A percentile compares a stretch with the other conserved stretches of the same genome.
These are phyloP conservation scores for Asarcornis scutulata DNA, from an alignment of 2,113 vertebrate species.

Conservation along the genomic window DNA sequence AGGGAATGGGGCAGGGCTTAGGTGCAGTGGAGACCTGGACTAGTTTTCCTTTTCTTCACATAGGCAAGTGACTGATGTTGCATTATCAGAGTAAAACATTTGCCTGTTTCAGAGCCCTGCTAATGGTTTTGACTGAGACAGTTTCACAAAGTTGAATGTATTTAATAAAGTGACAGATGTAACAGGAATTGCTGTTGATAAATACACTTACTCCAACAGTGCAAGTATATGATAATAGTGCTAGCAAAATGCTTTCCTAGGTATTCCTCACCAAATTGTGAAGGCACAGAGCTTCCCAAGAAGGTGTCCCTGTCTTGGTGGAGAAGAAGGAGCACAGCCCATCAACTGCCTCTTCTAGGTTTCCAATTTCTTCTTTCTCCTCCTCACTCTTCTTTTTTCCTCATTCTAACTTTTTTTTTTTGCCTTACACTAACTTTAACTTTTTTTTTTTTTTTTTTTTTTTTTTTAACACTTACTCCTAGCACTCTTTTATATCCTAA, in stretches of 20 bases:
- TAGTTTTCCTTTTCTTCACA: accelerated
- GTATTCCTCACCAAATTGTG: too few species aligned
- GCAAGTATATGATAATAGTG: too few species aligned
- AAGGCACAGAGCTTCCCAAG: too few species aligned
- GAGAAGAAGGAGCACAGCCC: too few species aligned
- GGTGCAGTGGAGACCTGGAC: neutral
- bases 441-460: too few species aligned
- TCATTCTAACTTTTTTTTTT: neutral
- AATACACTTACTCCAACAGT: neutral
- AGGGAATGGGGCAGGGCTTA: neutral
- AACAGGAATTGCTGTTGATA: neutral
- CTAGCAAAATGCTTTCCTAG: too few species aligned
- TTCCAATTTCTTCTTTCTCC: too few species aligned
- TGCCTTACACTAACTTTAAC: neutral
- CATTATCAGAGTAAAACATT: too few species aligned
- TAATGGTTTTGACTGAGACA: neutral
- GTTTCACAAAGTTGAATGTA: neutral
- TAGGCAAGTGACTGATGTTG: too few species aligned
- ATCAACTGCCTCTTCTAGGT: too few species aligned
- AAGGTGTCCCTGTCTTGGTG: too few species aligned
- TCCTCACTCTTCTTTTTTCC: neutral
- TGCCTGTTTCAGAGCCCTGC: too few species aligned
- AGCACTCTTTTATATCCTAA: neutral
- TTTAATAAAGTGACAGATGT: neutral
- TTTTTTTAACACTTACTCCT: neutral